Evolutionary conservation across 2,797 vertebrate genomes (phyloP), one percentile per base, ranked within the genome.

Genomic region (Chelon labrosus): DNA sequence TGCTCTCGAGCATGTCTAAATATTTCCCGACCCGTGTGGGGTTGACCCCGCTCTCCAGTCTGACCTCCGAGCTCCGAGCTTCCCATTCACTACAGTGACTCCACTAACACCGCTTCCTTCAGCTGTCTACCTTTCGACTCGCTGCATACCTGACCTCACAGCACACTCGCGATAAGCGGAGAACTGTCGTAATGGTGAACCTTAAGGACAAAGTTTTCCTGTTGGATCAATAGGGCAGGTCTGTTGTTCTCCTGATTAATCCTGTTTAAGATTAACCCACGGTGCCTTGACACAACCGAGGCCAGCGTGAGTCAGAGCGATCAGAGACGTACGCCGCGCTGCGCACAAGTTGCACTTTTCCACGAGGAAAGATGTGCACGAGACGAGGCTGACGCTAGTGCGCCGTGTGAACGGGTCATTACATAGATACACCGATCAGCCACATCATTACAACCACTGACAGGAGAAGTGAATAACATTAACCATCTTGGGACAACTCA

Each of bases 251-350:
- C 35, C 73, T 69, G 84, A 84, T 83, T 83, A 75, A 86, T 78
- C 55, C 69, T 22, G 82, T 83, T 80, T 85, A 75, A 84, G 73
- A 83, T 89, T 80, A 88, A 88, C 79, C 41, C 31, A 38, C 38
- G 7, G 16, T 39, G 44, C 54, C 60, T 53, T 47, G 22, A 53
- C 53, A 41, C 19, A 59, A 75, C 61, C 20, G 35, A 54, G 25
- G 66, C 31, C 1, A 5, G 37, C 72, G 7, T 78, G 86, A 89
- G 58, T 82, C 83, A 79, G 51, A 44, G 77, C 44, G 37, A 67
- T 60, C 73, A 72, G 56, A 60, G 17, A 22, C 58, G 44, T 19
- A 54, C 51, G 61, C 27, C 7, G 0, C 14, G 31, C 25, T 55
- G 41, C 37, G 42, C 41, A 69, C 46, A 72, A 52, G 56, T 58